These are phyloP conservation scores for Sphaerodactylus townsendi DNA, from an alignment of 2,113 vertebrate genomes.

Conservation along the genomic window DNA sequence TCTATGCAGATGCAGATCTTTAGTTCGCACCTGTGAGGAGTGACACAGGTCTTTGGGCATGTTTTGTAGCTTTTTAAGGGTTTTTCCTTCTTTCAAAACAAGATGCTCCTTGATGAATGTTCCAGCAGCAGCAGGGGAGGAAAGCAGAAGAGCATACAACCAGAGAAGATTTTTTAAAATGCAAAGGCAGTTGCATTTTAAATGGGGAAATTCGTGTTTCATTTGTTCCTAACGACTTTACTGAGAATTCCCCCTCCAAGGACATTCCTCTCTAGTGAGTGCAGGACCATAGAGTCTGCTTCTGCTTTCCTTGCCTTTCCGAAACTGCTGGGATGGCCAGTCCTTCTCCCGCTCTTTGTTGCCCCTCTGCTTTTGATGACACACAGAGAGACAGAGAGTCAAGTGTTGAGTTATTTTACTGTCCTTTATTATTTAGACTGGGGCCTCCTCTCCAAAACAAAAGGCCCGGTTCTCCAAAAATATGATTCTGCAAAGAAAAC, in stretches of 20 bases:
- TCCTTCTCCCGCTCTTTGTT: background rate
- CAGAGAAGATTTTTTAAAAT: background rate
- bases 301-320: background rate
- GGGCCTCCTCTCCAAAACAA: conserved; percentile 72
- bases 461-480: conserved; percentile 75
- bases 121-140: no score
- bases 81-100: background rate
- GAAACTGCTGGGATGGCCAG: background rate
- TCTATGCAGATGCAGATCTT: background rate
- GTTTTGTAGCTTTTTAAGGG: background rate
- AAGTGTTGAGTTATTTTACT: conserved; percentile 64
- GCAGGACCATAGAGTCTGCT: background rate
- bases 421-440: conserved; percentile 78
- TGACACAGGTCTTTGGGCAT: background rate
- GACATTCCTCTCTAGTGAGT: background rate
- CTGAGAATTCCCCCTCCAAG: background rate
- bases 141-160: background rate
- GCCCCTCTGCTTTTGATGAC: background rate
- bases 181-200: no score
- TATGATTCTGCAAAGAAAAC: conserved; percentile 71
- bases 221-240: background rate
- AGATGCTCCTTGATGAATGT: background rate
- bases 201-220: no score
- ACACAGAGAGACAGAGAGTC: conserved; percentile 25
- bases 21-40: background rate